Conservation (phyloP, 35 echinoderm and acorn worm genomes). For the Heliocidaris erythrogramma region DNA sequence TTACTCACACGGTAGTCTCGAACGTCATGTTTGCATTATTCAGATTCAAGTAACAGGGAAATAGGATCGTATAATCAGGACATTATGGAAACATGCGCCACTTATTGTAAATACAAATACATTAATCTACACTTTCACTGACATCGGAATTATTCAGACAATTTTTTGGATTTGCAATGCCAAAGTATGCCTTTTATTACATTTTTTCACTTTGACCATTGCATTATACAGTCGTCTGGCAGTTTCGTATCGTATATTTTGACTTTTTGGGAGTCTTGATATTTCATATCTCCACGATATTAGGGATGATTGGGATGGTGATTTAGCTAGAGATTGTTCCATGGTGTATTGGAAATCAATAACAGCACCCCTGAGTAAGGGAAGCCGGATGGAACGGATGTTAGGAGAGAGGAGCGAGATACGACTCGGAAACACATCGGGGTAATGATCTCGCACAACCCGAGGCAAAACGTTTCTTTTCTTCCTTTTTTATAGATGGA, state of each 20-base stretch:
- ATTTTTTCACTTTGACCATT: not conserved
- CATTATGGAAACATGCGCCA: too few relatives aligned
- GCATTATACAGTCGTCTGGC: not conserved
- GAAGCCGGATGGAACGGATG: not conserved
- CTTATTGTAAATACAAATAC: too few relatives aligned
- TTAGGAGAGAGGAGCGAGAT: not conserved
- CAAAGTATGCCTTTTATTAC: too few relatives aligned
- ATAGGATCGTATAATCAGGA: too few relatives aligned
- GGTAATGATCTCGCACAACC: slow-evolving; percentile 7
- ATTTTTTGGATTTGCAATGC: not conserved
- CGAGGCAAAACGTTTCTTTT: not conserved
- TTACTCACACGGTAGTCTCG: too few relatives aligned
- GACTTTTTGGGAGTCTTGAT: not conserved
- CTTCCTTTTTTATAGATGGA: not conserved
- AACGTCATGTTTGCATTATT: too few relatives aligned
- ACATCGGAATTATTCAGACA: too few relatives aligned
- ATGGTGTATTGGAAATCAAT: slow-evolving; percentile 12
- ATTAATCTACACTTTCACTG: too few relatives aligned
- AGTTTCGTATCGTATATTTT: not conserved
- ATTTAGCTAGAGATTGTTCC: not conserved
- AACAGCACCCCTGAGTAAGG: not conserved
- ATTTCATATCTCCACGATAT: not conserved
- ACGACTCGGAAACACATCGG: not conserved
- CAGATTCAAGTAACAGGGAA: too few relatives aligned
- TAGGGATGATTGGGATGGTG: not conserved